phyloP scores from a whole-genome alignment of 1,140 invertebrate genomes.

The Goniozus legneri region DNA sequence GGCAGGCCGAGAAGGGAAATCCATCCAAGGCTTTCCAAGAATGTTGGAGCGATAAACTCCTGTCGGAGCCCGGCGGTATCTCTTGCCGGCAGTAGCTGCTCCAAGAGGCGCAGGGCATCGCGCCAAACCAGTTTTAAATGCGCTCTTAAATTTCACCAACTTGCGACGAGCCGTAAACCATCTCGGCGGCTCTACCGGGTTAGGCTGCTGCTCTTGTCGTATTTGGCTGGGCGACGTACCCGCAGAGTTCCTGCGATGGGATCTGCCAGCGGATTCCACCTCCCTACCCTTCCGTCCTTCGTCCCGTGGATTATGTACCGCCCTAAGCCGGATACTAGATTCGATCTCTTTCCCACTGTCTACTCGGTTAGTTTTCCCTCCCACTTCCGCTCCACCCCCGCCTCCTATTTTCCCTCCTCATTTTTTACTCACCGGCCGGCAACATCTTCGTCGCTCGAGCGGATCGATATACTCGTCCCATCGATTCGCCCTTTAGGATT shows the following conservation, averaged over 20 bases:
- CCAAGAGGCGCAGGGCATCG: conserved; percentile 47
- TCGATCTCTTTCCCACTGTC: conserved; percentile 27
- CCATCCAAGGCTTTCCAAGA: conserved; percentile 51
- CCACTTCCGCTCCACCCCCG: not conserved
- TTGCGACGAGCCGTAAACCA: conserved; percentile 53
- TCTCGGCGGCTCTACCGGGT: conserved; percentile 45
- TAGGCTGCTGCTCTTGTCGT: conserved; percentile 43
- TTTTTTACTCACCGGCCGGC: not conserved
- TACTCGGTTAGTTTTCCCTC: not conserved
- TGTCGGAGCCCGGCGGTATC: conserved; percentile 47
- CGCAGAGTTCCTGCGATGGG: conserved; percentile 41
- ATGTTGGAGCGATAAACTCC: conserved; percentile 53
- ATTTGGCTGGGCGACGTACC: conserved; percentile 39
- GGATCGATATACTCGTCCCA: conserved; percentile 9
- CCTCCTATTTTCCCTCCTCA: not conserved
- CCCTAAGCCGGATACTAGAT: conserved; percentile 33
- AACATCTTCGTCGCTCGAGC: not conserved
- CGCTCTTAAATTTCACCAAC: conserved; percentile 53
- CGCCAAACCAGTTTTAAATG: conserved; percentile 56
- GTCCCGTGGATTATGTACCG: conserved; percentile 35
- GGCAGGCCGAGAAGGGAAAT: conserved; percentile 39
- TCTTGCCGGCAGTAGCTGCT: conserved; percentile 40
- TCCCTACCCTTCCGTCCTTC: conserved; percentile 24
- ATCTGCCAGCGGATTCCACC: conserved; percentile 33
- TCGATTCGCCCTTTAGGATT: conserved; percentile 2